A percentile compares a stretch with the other conserved stretches of the same genome.
Evolutionary conservation across 2,113 vertebrate species (phyloP).

Genomic region (Bubo scandiacus): DNA sequence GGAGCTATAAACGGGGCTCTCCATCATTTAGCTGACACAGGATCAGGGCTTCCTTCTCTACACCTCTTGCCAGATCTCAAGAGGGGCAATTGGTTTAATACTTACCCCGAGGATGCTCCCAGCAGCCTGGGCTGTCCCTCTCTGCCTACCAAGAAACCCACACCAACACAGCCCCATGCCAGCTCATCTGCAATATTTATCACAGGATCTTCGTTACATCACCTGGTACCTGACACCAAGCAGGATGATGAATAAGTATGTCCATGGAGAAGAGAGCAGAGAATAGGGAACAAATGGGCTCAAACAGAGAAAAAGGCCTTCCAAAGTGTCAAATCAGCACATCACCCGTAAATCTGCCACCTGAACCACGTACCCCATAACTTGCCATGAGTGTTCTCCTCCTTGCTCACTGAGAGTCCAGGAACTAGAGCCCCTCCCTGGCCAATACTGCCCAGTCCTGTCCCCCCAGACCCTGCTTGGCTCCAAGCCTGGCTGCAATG

Average conservation of each 20-base stretch:
- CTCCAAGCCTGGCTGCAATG: not conserved
- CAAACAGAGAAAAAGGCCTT: accelerated
- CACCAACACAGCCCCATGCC: accelerated
- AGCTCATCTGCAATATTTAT: not conserved
- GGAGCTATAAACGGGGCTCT: not conserved
- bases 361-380: not conserved
- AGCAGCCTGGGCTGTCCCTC: not conserved
- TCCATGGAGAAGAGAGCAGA: not conserved
- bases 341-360: not conserved
- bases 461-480: not conserved
- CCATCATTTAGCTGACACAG: not conserved
- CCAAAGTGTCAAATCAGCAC: not conserved
- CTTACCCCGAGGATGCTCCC: not conserved
- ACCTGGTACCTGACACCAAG: not conserved
- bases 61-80: accelerated
- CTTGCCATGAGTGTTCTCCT: accelerated
- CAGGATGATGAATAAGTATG: accelerated
- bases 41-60: not conserved
- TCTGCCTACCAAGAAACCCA: not conserved
- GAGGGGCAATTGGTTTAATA: not conserved
- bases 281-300: not conserved
- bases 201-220: accelerated
- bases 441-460: not conserved
- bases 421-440: not conserved
- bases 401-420: not conserved